Conservation (phyloP, 2,888 invertebrate genomes). For the Osedax fenrisi region DNA sequence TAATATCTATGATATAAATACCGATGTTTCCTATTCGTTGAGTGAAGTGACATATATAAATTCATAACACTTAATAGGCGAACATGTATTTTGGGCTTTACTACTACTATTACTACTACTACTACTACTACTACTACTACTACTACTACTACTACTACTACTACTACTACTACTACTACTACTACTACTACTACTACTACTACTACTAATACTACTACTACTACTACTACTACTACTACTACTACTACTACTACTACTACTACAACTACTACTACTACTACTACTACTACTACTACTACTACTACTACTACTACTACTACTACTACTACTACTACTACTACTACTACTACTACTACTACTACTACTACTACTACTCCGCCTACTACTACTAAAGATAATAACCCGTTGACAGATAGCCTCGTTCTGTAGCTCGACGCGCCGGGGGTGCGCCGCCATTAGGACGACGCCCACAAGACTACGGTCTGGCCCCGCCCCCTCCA, state of each 20-base stretch:
- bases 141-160: constrained; percentile 9
- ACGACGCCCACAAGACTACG: no score
- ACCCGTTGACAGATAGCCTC: neutral
- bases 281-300: constrained; percentile 15
- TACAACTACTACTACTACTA: constrained; percentile 14
- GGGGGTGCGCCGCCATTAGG: no score
- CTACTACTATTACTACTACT: constrained; percentile 13
- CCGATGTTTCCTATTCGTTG: no score
- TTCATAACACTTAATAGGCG: no score
- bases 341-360: constrained; percentile 14
- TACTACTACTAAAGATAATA: no score
- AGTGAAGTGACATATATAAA: no score
- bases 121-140: constrained; percentile 13
- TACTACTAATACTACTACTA: no score
- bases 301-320: constrained; percentile 14
- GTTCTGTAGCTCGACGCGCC: neutral
- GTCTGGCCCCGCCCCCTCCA: no score
- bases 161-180: constrained; percentile 14
- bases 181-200: constrained; percentile 12
- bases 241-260: constrained; percentile 14
- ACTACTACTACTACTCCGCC: constrained; percentile 13
- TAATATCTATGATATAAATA: no score
- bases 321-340: constrained; percentile 9
- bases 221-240: constrained; percentile 12
- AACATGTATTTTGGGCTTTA: no score